Evolutionary conservation across 2,888 invertebrate genomes (phyloP), one percentile per base, ranked within the genome.

Genomic region (Caenorhabditis auriculariae): DNA sequence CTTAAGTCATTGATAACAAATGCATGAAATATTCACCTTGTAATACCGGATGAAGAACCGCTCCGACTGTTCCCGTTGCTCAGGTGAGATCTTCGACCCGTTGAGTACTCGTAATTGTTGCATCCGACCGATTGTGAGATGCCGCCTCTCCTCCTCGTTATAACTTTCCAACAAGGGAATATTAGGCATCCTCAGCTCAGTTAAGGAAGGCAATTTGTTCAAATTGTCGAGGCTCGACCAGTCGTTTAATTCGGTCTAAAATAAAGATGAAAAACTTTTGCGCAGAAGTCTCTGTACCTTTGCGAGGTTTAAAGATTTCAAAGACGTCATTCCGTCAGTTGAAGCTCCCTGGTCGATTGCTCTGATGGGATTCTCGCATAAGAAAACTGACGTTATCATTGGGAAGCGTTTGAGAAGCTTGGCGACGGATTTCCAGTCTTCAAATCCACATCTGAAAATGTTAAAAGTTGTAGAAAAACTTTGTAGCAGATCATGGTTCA

Each of bases 121-220:
- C 50, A 71, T 50, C n/a, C 73, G 58, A n/a, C 69, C 69, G 39
- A 71, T 67, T 51, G 71, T 64, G 44, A 73, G 61, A 54, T 73
- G 73, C n/a, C 63, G 51, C n/a, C 71, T 39, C 42, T 74, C 71
- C 45, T 70, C 72, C 21, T 72, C 72, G 7, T 62, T 38, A 9
- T 60, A 46, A 12, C 52, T 37, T 19, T 75, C 67, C 68, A 88
- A 84, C 37, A 88, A 82, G 26, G 87, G 87, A 61, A 87, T 85
- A 37, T 89, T 89, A 84, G 89, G 89, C 64, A 93, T 88, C 78
- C 93, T 87, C 61, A 94, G 86, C 84, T 91, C 91, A 71, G 87
- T 88, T 54, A 95, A 85, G 88, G 87, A 1, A 90, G 91, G 84
- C 93, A 93, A 81, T 87, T 87, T 51, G 89, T 88, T 91, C 75